Evolutionary conservation across 1,140 invertebrate genomes (phyloP), one percentile per base, ranked within the genome.

Genomic region (Subanguina moxae): DNA sequence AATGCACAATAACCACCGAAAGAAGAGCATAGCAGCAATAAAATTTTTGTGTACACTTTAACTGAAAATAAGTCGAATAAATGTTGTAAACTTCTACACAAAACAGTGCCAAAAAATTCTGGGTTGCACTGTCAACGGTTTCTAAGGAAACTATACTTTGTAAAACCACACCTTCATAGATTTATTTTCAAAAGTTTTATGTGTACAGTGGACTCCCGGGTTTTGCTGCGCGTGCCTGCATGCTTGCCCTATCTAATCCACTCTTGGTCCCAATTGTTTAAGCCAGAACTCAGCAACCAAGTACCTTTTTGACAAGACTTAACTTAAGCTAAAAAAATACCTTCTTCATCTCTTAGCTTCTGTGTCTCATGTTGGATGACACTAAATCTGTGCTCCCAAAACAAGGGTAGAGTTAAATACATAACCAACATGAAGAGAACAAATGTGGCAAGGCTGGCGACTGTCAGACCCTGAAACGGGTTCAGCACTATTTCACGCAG

Each of bases 251-350:
- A n/a, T n/a, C n/a, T n/a, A n/a, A n/a, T n/a, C n/a, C n/a, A n/a
- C n/a, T n/a, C n/a, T n/a, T n/a, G n/a, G n/a, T n/a, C n/a, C n/a
- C n/a, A n/a, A n/a, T n/a, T n/a, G n/a, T n/a, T n/a, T n/a, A n/a
- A n/a, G n/a, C n/a, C n/a, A n/a, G n/a, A n/a, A n/a, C n/a, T n/a
- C n/a, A n/a, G n/a, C n/a, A n/a, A n/a, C n/a, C n/a, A n/a, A n/a
- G n/a, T n/a, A n/a, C n/a, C n/a, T n/a, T n/a, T n/a, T n/a, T n/a
- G n/a, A n/a, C n/a, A n/a, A n/a, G n/a, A n/a, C n/a, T n/a, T n/a
- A n/a, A n/a, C n/a, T n/a, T n/a, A n/a, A n/a, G n/a, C n/a, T 52
- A 52, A 52, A 52, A 52, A 3, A 52, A 7, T 52, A 52, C 48
- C 48, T 52, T 52, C 48, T 25, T 52, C 48, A 52, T 52, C 48